Percentiles rank a stretch among this genome's conserved stretches.
These are phyloP conservation scores for Blastomussa wellsi DNA, from an alignment of 92 coral and sea anemone genomes.

Conservation along the genomic window DNA sequence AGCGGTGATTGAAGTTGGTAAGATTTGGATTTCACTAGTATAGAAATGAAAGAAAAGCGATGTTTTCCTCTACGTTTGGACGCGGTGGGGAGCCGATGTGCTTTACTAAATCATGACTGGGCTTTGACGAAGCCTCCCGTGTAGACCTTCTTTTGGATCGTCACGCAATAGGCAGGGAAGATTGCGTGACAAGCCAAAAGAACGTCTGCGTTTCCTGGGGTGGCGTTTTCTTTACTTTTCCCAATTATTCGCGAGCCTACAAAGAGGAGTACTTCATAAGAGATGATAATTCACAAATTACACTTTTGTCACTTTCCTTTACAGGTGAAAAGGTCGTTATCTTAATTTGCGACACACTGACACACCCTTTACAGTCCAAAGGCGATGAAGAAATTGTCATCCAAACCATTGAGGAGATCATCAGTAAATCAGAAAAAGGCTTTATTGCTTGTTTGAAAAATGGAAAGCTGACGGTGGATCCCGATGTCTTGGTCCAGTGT, in stretches of 20 bases:
- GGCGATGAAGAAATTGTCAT: not conserved
- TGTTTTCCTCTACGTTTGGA: no score
- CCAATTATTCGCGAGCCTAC: no score
- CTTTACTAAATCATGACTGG: no score
- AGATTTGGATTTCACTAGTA: not conserved
- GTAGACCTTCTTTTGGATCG: no score
- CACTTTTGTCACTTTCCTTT: not conserved
- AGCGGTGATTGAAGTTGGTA: slow-evolving; percentile 14
- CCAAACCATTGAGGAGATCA: not conserved
- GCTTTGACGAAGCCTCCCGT: no score
- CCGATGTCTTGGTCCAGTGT: not conserved
- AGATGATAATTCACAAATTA: no score
- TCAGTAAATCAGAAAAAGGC: not conserved
- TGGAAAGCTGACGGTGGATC: not conserved
- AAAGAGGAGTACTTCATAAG: no score
- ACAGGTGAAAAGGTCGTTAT: slow-evolving; percentile 3
- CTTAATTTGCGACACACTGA: not conserved
- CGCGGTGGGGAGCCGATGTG: no score
- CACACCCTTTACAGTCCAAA: not conserved
- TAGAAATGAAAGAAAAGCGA: not conserved
- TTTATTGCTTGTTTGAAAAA: not conserved
- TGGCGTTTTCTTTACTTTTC: no score
- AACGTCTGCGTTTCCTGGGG: no score
- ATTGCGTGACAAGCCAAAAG: no score
- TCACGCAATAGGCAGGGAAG: no score